Base-by-base conservation (phyloP, 2,888 invertebrate genomes). In the Trissolcus japonicus region DNA sequence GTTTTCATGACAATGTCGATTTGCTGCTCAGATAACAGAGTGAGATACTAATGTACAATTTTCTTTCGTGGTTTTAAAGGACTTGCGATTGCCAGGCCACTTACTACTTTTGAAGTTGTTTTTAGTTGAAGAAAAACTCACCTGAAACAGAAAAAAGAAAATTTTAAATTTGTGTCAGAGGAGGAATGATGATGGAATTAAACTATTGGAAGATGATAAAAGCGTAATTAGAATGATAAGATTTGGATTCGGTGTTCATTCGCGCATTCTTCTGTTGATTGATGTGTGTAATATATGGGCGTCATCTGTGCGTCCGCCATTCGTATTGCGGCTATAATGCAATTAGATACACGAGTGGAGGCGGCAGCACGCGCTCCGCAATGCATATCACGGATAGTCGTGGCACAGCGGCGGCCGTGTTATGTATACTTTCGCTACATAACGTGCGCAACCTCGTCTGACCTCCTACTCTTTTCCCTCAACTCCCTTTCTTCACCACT, bases 271-370 rank as follows among this genome's bases (percentile, higher is more conserved):
- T 67, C 46, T 51, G 68, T 46, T 75, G 74, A 68, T n/a, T 59
- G 68, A 75, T 54, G 62, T 75, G 57, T 63, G 16, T 80, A 78
- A 80, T 82, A 80, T 80, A 83, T 83, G 82, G 83, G 81, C 84
- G 84, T 82, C 84, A 82, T 82, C 78, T 72, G 78, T 74, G 63
- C 76, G 80, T 81, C 81, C 82, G 82, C 80, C 82, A 82, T 82
- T 84, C 81, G 80, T 78, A 65, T 76, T 60, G 59, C 61, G 48
- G 55, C 73, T 81, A 72, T 83, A 84, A 82, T 79, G 84, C 84
- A 85, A 86, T 86, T 86, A 86, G 83, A 85, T 84, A 81, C 79
- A 79, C 77, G 77, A 78, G 78, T 79, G 83, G 82, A 82, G 83
- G 83, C 83, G 84, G 83, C 82, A 84, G 84, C 84, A 83, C 83